Conservation (phyloP, 2,113 vertebrate species). For the Nicator chloris region DNA sequence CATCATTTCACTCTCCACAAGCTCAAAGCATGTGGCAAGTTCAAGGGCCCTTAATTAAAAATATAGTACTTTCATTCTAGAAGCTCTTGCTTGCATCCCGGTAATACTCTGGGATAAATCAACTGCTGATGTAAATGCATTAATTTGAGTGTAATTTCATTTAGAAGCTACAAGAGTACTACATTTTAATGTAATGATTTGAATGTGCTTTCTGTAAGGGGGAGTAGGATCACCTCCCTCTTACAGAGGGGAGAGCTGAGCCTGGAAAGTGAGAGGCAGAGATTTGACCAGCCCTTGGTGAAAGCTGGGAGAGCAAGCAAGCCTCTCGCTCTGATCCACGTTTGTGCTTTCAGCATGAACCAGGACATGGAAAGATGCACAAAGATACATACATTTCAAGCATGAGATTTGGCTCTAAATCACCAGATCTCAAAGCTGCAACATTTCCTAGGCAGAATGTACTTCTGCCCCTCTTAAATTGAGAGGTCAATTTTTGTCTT, state of each 20-base stretch:
- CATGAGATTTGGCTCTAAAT: not conserved
- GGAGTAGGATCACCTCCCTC: not conserved
- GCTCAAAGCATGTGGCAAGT: not conserved
- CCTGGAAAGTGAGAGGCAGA: not conserved
- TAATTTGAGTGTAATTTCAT: not conserved
- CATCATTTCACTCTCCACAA: not conserved
- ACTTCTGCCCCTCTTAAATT: not conserved
- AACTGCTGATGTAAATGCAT: not conserved
- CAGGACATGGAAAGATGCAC: not conserved
- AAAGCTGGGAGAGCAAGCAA: not conserved
- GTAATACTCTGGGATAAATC: not conserved
- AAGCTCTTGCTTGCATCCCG: not conserved
- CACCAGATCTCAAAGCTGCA: not conserved
- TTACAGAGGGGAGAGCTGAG: not conserved
- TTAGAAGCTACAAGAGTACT: not conserved
- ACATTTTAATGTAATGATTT: not conserved
- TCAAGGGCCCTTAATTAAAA: slow-evolving; percentile 20
- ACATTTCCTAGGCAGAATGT: not conserved
- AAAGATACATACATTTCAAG: not conserved
- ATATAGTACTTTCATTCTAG: not conserved
- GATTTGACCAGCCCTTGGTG: not conserved
- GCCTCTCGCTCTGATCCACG: not conserved
- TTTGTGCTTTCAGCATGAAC: not conserved
- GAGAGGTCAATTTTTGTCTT: not conserved
- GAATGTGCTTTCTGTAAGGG: not conserved